phyloP scores from a whole-genome alignment of 2,797 vertebrate genomes.

The Tokudaia tokunoshimensis region DNA sequence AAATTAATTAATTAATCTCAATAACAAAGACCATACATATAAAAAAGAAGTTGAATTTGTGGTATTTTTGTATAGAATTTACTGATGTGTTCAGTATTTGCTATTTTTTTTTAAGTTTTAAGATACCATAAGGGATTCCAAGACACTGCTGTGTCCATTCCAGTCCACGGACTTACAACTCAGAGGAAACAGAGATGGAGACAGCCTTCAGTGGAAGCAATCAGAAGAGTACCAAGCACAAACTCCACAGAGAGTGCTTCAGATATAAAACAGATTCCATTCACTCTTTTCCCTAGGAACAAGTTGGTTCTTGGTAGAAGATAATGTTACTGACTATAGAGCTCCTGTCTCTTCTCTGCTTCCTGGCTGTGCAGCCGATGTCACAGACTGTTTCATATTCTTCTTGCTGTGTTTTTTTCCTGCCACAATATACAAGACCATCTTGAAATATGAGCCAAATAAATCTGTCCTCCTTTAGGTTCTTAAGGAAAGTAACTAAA shows the following conservation, averaged over 20 bases:
- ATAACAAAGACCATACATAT: neutral
- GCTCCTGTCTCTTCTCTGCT: neutral
- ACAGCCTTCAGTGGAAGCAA: neutral
- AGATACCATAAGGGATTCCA: neutral
- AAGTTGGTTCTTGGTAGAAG: neutral
- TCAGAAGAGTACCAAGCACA: neutral
- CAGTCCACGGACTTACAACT: neutral
- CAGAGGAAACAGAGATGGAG: rapidly evolving
- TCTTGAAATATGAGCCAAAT: neutral
- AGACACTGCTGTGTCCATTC: neutral
- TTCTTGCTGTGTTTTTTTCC: no score
- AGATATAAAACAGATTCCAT: neutral
- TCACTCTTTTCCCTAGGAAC: neutral
- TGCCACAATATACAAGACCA: neutral
- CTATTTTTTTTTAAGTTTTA: neutral
- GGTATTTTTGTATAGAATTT: neutral
- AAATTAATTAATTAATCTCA: neutral
- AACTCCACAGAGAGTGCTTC: neutral
- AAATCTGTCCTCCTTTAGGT: neutral
- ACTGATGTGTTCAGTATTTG: neutral
- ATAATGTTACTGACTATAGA: neutral
- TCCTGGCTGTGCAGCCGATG: no score
- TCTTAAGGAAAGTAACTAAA: neutral
- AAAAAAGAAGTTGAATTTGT: neutral
- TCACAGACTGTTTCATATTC: neutral